Evolutionary conservation across 2,113 vertebrate genomes (phyloP).

Genomic region (Triplophysa rosa): DNA sequence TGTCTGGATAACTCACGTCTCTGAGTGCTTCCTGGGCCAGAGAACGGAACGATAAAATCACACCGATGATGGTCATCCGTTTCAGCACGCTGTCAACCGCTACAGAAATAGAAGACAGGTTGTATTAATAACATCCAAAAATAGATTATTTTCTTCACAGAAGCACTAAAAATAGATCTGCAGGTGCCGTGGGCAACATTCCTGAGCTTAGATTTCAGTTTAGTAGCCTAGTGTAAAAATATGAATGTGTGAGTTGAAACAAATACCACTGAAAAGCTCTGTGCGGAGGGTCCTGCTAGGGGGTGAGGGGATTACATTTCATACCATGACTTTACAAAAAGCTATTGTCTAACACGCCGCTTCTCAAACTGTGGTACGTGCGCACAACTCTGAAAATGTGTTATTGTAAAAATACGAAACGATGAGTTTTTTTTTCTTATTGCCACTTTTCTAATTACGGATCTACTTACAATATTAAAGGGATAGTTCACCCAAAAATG

Average conservation of each 20-base stretch:
- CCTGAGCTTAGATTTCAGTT: not conserved
- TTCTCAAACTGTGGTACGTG: not conserved
- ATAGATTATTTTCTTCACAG: not conserved
- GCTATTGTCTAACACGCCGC: not conserved
- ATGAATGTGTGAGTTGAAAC: not conserved
- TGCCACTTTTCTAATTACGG: not conserved
- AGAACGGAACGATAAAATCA: slow-evolving; percentile 96
- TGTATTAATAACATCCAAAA: slow-evolving; percentile 21
- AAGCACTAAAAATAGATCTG: slow-evolving; percentile 29
- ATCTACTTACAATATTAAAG: not conserved
- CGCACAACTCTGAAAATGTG: not conserved
- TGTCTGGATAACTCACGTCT: slow-evolving; percentile 81
- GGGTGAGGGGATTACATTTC: not conserved
- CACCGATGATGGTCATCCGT: slow-evolving; percentile 98
- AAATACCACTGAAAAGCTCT: slow-evolving; percentile 18
- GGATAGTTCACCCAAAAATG: too few species aligned
- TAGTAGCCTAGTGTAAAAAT: slow-evolving; percentile 1
- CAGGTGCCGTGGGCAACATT: slow-evolving; percentile 22
- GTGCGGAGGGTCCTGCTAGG: not conserved
- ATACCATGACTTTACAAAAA: not conserved
- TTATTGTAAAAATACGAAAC: not conserved
- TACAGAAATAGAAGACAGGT: slow-evolving; percentile 62
- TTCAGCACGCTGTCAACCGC: slow-evolving; percentile 98
- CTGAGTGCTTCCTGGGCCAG: slow-evolving; percentile 94
- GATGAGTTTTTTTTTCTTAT: not conserved